Evolutionary conservation across 2,797 vertebrate genomes (phyloP).

Genomic region (Trachops cirrhosus): DNA sequence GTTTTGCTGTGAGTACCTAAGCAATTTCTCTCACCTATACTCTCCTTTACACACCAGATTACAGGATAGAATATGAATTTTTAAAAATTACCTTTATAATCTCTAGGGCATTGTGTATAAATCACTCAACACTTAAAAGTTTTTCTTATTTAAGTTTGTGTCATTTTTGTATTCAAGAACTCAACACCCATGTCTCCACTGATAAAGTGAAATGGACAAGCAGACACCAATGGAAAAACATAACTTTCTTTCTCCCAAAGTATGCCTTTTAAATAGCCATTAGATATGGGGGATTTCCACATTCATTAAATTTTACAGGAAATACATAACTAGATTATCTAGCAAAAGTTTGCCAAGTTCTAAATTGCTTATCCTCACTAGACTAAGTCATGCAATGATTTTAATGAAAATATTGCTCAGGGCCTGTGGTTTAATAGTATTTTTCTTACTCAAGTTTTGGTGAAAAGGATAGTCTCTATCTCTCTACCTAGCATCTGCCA

Average conservation of each 20-base stretch:
- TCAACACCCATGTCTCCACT: not conserved
- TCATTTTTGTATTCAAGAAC: not conserved
- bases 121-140: not conserved
- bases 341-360: not conserved
- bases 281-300: not conserved
- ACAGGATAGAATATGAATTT: not conserved
- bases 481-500: not conserved
- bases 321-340: not conserved
- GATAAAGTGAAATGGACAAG: not conserved
- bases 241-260: not conserved
- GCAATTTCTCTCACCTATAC: not conserved
- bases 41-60: not conserved
- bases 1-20: not conserved
- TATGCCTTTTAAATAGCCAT: not conserved
- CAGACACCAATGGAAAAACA: not conserved
- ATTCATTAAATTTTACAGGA: not conserved
- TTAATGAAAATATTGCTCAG: not conserved
- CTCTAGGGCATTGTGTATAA: not conserved
- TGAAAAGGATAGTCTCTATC: not conserved
- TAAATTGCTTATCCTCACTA: not conserved
- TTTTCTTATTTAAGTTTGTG: slow-evolving; percentile 4
- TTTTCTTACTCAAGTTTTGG: not conserved
- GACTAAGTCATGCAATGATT: not conserved
- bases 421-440: not conserved
- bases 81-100: not conserved